Evolutionary conservation across 1,140 invertebrate species (phyloP), one percentile per base, ranked within the genome.

Genomic region (Saxidomus purpurata): DNA sequence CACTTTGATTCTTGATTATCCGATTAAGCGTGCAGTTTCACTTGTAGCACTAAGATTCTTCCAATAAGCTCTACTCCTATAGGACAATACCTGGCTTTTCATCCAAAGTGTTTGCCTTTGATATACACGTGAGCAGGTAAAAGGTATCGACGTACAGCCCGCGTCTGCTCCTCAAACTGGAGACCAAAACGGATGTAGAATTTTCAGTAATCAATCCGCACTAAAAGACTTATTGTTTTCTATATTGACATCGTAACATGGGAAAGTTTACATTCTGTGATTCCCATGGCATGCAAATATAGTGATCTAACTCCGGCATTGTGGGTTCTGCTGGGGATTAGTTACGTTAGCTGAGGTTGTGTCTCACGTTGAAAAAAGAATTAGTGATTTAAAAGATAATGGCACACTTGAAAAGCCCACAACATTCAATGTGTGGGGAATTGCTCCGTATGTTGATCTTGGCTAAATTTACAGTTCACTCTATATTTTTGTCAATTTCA

Each of bases 211-310:
- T 79, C 76, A 79, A 55, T 55, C 22, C 43, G 25, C 47, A 55
- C 47, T 79, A 55, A 79, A 79, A 79, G 47, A 52, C 47, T 55
- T 36, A 79, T 79, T 79, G 76, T 79, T 79, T 79, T 79, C 43
- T 49, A 28, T 79, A 71, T 49, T 36, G 76, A 55, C 76, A 52
- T 36, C 6, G 9, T 59, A 59, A 79, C 76, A 52, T 79, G 76
- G 76, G 76, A 79, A 79, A 79, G 22, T 34, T 79, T 52, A 34
- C 40, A 6, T 36, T 52, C 25, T 36, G n/a, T 34, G 25, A 52
- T 79, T 79, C 76, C 76, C 76, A 79, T 31, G 76, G 47, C 13
- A 52, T 71, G 67, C 67, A 71, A 40, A 36, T 71, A 71, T 19
- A 38, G 34, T 71, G 34, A 40, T 71, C 34, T 71, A 71, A 71